Evolutionary conservation across 2,113 vertebrate genomes (phyloP), one percentile per base, ranked within the genome.

Genomic region (Vanacampus margaritifer): DNA sequence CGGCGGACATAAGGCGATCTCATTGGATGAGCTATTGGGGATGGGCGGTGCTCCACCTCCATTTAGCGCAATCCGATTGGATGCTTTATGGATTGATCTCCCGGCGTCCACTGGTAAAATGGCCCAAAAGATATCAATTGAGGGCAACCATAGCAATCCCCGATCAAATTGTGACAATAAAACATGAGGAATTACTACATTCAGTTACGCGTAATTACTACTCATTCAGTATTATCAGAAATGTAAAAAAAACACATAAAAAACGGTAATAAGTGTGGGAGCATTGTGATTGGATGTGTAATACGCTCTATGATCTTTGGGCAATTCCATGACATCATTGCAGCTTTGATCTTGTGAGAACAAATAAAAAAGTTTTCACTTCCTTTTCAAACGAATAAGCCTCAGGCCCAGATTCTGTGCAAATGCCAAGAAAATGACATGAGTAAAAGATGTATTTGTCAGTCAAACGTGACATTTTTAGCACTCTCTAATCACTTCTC

Each of bases 21-120:
- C 45, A 89, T 89, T 89, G 84, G 87, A 16, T 58, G 62, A 35
- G 2, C 0, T 2, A 0, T 21, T 11, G 5, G 5, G 10, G 5
- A 46, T 66, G 71, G 87, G 87, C 21, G 78, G 78, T 10, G 56
- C 68, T 6, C 67, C 11, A 1, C 1, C 19, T 9, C 59, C 50
- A 65, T 63, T 76, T 67, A 69, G 75, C 74, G 68, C 57, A 69
- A 54, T 56, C 23, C 43, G 60, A 43, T 62, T 45, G 60, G 37
- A 17, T 32, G 14, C 4, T 11, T 61, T n/a, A n/a, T 23, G 21
- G 21, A 23, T 2, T 61, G 14, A 5, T 24, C 21, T n/a, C 13
- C 7, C 6, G 14, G 36, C n/a, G 23, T 16, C 23, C 12, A 24
- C 3, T 14, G 13, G 32, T 12, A 23, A 61, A 39, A 61, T 41